Conservation (phyloP, 2,113 vertebrate genomes). For the western clawed frog (Xenopus tropicalis) region DNA sequence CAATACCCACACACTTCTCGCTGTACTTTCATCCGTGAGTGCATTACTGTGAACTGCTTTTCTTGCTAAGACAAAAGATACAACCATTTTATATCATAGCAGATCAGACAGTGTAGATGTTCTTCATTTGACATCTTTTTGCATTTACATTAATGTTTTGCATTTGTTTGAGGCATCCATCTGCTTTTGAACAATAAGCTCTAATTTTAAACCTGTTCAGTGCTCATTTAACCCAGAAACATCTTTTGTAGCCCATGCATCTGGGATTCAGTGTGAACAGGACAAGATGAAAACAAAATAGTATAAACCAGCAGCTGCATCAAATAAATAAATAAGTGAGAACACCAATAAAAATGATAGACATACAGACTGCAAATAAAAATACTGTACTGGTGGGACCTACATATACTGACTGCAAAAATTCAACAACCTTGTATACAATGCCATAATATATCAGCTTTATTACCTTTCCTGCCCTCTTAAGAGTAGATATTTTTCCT, state of each 20-base stretch:
- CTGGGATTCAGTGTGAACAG: constrained; percentile 67
- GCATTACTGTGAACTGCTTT: neutral
- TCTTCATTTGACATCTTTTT: constrained; percentile 59
- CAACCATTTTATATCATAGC: constrained; percentile 5
- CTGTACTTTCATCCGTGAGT: neutral
- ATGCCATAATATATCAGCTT: neutral
- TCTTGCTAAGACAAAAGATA: constrained; percentile 2
- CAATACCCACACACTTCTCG: no score
- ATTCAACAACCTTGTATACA: neutral
- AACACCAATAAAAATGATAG: neutral
- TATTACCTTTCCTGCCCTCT: neutral
- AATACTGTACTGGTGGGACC: neutral
- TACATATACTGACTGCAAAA: neutral
- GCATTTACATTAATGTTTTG: constrained; percentile 69
- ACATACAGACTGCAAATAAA: neutral
- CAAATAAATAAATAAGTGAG: constrained; percentile 47
- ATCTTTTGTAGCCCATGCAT: constrained; percentile 70
- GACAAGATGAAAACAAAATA: constrained; percentile 60
- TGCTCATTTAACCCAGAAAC: constrained; percentile 70
- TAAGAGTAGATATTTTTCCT: neutral
- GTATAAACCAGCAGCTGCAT: constrained; percentile 62
- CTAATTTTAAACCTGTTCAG: constrained; percentile 76
- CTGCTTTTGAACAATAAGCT: constrained; percentile 70
- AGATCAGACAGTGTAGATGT: constrained; percentile 35
- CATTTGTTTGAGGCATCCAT: constrained; percentile 73